Evolutionary conservation across 2,888 invertebrate genomes (phyloP).

Genomic region (Eugnorisma glareosa): DNA sequence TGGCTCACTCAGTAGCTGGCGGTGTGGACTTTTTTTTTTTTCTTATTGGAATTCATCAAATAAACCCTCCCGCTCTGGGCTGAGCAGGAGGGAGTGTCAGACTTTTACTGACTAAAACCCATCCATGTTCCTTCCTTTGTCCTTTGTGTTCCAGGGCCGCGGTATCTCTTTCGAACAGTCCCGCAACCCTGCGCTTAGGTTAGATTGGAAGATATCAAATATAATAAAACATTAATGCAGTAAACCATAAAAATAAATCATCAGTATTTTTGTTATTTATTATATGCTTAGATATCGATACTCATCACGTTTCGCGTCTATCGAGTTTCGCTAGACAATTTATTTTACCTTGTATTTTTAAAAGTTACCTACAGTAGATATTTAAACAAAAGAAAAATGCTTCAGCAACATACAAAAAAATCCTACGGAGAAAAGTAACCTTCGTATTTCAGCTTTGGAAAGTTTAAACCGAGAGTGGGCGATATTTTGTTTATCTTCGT

Average conservation of each 20-base stretch:
- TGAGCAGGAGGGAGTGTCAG: no score
- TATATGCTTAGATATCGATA: background rate
- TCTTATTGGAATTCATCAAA: no score
- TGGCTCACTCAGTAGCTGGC: no score
- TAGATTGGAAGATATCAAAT: no score
- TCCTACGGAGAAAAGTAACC: background rate
- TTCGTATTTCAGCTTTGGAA: background rate
- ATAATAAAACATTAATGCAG: no score
- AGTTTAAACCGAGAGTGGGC: background rate
- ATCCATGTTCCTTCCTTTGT: no score
- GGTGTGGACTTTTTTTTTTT: no score
- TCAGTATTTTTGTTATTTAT: background rate
- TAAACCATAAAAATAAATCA: background rate
- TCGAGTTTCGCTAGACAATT: background rate
- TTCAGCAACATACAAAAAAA: background rate
- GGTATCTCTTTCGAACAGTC: no score
- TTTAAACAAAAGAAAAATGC: background rate
- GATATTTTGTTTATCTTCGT: conserved; percentile 25
- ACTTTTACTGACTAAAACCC: no score
- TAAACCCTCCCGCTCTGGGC: no score
- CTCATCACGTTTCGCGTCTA: background rate
- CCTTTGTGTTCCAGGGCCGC: no score
- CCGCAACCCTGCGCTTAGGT: no score
- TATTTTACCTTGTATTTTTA: background rate
- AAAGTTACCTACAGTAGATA: background rate